Base-by-base conservation (phyloP, 35 echinoderm and acorn worm genomes). In the Anneissia japonica region DNA sequence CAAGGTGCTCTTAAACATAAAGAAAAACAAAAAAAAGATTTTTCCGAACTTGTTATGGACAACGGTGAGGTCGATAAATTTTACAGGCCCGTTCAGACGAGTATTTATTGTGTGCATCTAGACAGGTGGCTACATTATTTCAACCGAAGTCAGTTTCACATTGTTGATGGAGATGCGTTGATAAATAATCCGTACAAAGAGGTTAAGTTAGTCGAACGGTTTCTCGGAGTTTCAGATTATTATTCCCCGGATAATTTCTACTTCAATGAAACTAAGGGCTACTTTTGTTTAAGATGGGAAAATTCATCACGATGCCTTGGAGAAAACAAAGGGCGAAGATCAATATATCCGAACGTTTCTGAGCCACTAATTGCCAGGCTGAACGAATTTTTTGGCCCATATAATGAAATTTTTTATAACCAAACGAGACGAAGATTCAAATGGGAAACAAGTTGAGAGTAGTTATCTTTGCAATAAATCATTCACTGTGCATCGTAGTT, bases 301-400 rank as follows among this genome's bases (percentile, higher is more conserved):
- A 64, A 64, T 2, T 9, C 1, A 12, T 91, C 75, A n/a, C 91
- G 89, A 76, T 99, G 96, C 78, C 76, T 99, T 36, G 73, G 86
- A 11, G 83, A 91, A 36, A 94, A 82, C 32, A 99, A 99, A 79
- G 96, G 96, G 0, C 39, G 92, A 9, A 64, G 26, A 64, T 6
- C 51, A 80, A 46, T 82, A 9, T 92, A 99, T 76, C 96, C 96
- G 0, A 84, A 99, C 11, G 88, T 99, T 30, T 81, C 86, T 30
- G 77, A 83, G 0, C 77, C 78, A 4, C 74, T 99, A 19, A 77
- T 94, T 19, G 35, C 51, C 43, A 91, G 91, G 73, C 78, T 99
- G 10, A 82, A 88, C 76, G 87, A 94, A 11, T 99, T 94, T 84
- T 99, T 91, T 41, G 85, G 86, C 37, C 96, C 96, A 0, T 99